Conservation (phyloP, 2,888 invertebrate genomes). For the Amphipyra tragopoginis region DNA sequence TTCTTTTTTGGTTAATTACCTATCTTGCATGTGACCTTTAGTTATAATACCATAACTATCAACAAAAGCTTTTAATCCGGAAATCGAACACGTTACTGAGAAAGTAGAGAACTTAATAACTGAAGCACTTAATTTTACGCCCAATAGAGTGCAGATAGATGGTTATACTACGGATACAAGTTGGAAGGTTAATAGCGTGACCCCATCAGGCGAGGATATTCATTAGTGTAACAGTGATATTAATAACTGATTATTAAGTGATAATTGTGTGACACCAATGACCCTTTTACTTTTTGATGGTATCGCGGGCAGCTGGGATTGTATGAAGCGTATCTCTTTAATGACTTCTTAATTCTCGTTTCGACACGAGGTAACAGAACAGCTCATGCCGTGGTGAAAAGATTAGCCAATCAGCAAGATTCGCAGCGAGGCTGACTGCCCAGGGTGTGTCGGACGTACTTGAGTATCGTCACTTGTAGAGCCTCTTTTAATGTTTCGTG, state of each 20-base stretch:
- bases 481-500: too few relatives aligned
- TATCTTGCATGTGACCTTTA: too few relatives aligned
- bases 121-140: conserved; percentile 18
- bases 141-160: conserved; percentile 16
- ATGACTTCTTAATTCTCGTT: too few relatives aligned
- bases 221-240: conserved; percentile 34
- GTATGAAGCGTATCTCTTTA: too few relatives aligned
- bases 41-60: background rate
- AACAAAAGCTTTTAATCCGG: conserved; percentile 7
- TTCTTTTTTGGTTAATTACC: too few relatives aligned
- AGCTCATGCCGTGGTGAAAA: too few relatives aligned
- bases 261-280: conserved; percentile 36
- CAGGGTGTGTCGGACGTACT: too few relatives aligned
- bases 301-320: background rate
- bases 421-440: too few relatives aligned
- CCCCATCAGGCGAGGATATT: conserved; percentile 49
- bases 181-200: conserved; percentile 67
- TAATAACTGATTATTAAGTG: conserved; percentile 18
- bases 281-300: conserved; percentile 37
- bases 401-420: too few relatives aligned
- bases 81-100: conserved; percentile 12
- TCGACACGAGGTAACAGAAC: too few relatives aligned
- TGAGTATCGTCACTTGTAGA: too few relatives aligned
- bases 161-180: conserved; percentile 21
- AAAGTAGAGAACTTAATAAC: conserved; percentile 18